Percentiles rank a stretch among this genome's conserved stretches.
Conservation (phyloP, 2,888 invertebrate genomes). For the Chorisops tibialis region DNA sequence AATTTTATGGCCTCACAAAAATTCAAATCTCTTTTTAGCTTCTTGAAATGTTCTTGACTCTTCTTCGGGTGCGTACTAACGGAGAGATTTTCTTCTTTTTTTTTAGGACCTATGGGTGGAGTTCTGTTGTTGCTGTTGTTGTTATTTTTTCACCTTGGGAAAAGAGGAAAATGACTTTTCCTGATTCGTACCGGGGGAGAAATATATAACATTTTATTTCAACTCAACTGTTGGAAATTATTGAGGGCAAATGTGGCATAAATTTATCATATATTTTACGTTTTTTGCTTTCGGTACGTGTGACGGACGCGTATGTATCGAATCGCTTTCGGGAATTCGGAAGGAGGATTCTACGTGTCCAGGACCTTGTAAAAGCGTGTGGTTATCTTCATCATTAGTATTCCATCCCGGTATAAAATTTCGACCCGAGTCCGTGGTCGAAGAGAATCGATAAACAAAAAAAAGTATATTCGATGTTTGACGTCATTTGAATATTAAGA, state of each 20-base stretch:
- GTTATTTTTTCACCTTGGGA: no score
- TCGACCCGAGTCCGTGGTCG: conserved; percentile 13
- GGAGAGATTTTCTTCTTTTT: neutral
- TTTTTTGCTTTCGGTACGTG: conserved; percentile 8
- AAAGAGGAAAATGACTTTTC: no score
- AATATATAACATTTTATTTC: neutral
- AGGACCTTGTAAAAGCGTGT: neutral
- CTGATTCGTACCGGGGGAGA: no score
- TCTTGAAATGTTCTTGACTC: neutral
- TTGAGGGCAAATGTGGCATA: conserved; percentile 2
- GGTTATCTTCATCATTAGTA: conserved; percentile 16
- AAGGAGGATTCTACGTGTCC: conserved; percentile 1
- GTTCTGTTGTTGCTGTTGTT: neutral
- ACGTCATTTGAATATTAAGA: conserved; percentile 25
- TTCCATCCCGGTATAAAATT: conserved; percentile 6
- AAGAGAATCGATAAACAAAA: conserved; percentile 21
- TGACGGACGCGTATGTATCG: neutral
- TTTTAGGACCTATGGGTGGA: neutral
- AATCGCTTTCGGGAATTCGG: neutral
- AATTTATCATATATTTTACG: conserved; percentile 23
- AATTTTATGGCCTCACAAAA: conserved; percentile 22
- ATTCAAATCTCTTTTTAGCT: conserved; percentile 22
- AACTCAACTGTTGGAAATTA: neutral
- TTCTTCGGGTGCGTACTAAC: neutral
- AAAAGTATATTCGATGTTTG: no score